A percentile compares a stretch with the other conserved stretches of the same genome.
Evolutionary conservation across 1,140 invertebrate genomes (phyloP).

Genomic region (Nasonia vitripennis): DNA sequence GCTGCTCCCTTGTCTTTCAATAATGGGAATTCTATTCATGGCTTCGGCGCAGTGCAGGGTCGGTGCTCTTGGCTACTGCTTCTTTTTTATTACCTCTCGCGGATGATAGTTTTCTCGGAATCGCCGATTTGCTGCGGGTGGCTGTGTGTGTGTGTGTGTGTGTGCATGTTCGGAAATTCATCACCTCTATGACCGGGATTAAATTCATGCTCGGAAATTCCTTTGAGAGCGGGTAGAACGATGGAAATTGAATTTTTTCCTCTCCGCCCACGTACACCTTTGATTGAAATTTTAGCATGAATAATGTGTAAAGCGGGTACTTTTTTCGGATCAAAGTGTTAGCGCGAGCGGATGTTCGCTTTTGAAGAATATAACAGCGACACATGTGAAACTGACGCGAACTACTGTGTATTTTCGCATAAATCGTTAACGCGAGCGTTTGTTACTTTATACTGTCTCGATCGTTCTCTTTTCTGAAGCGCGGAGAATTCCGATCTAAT

Average conservation of each 20-base stretch:
- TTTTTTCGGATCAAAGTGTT: not conserved
- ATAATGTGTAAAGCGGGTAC: not conserved
- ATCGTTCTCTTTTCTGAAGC: too few relatives aligned
- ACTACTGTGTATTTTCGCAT: too few relatives aligned
- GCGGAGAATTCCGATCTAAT: too few relatives aligned
- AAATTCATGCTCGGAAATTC: not conserved
- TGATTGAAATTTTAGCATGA: not conserved
- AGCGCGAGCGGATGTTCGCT: not conserved
- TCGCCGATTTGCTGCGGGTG: not conserved
- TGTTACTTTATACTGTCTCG: too few relatives aligned
- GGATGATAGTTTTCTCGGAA: not conserved
- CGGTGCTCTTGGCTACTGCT: not conserved
- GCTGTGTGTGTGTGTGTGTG: not conserved
- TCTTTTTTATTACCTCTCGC: not conserved
- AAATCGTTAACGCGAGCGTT: too few relatives aligned
- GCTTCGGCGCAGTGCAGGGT: not conserved
- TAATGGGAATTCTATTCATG: conserved; percentile 47
- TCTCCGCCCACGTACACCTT: not conserved
- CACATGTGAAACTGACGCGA: not conserved
- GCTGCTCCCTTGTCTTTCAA: conserved; percentile 13
- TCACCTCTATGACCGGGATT: conserved; percentile 22
- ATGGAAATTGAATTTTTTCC: conserved; percentile 32
- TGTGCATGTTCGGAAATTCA: conserved; percentile 34
- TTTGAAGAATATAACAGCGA: not conserved
- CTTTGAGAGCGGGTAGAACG: not conserved